Conservation (phyloP, 2,797 vertebrate species). For the Emys orbicularis region DNA sequence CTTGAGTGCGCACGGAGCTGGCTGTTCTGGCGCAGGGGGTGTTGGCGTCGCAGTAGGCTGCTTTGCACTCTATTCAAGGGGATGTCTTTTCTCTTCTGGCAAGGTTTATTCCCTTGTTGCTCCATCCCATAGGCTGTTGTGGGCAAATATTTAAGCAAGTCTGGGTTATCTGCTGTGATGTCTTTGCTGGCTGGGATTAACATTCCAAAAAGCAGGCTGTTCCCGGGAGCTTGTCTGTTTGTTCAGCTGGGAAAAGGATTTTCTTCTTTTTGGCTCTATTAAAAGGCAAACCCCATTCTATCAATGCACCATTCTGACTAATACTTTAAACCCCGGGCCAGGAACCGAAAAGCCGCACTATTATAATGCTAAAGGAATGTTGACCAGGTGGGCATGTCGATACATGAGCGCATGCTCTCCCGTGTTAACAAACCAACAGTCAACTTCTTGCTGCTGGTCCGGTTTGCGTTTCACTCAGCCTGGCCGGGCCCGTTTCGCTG, state of each 20-base stretch:
- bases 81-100: neutral
- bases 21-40: no score
- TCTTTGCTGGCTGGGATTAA: neutral
- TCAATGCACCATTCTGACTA: neutral
- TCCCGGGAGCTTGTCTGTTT: neutral
- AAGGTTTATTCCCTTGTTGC: neutral
- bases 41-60: neutral
- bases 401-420: neutral
- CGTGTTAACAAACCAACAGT: neutral
- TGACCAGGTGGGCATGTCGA: neutral
- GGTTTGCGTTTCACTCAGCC: neutral
- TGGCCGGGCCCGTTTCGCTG: neutral
- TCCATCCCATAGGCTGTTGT: neutral
- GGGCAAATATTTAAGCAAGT: neutral
- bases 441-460: neutral
- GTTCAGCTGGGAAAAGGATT: constrained; percentile 28
- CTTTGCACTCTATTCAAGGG: neutral
- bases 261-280: neutral
- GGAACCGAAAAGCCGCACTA: neutral
- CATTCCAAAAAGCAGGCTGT: neutral
- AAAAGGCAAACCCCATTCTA: neutral
- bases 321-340: neutral
- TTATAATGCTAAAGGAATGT: neutral
- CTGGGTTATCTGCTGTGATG: neutral
- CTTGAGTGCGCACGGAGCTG: neutral